Evolutionary conservation across 2,797 vertebrate genomes (phyloP).

Genomic region (Champsocephalus gunnari): DNA sequence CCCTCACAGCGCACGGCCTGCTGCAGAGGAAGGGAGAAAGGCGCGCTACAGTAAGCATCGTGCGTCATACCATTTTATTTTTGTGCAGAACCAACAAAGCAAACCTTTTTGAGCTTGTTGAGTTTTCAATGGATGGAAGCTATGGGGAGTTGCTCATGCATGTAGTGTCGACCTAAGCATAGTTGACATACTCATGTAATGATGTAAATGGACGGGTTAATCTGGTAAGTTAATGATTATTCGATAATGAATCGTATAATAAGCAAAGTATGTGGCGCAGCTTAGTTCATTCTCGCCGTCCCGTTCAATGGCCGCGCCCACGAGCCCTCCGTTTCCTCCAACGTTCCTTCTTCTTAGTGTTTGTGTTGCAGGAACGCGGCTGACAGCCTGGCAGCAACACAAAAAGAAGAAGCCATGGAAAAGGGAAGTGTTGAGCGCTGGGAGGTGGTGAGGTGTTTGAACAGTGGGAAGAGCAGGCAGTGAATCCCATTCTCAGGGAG

Average conservation of each 20-base stretch:
- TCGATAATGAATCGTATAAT: not conserved
- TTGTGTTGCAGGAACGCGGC: constrained; percentile 39
- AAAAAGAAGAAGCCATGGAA: constrained; percentile 20
- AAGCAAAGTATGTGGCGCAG: not conserved
- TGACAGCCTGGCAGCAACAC: constrained; percentile 57
- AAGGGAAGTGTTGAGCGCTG: constrained; percentile 35
- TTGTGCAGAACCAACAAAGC: not conserved
- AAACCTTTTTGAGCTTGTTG: not conserved
- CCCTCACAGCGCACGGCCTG: not conserved
- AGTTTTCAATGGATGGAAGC: not conserved
- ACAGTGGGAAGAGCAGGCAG: constrained; percentile 20
- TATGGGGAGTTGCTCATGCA: not conserved
- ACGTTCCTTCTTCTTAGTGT: constrained; percentile 33
- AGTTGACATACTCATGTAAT: not conserved
- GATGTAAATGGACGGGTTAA: not conserved
- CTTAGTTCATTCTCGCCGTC: constrained; percentile 12
- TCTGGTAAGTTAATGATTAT: not conserved
- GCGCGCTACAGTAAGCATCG: not conserved
- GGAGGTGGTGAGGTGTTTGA: constrained; percentile 55
- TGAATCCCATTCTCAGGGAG: constrained; percentile 45
- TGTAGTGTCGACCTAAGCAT: not conserved
- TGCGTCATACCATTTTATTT: not conserved
- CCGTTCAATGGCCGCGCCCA: constrained; percentile 2
- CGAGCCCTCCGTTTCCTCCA: constrained; percentile 20
- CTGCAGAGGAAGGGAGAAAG: not conserved